Evolutionary conservation across 2,113 vertebrate genomes (phyloP).

Genomic region (Myotis yumanensis): DNA sequence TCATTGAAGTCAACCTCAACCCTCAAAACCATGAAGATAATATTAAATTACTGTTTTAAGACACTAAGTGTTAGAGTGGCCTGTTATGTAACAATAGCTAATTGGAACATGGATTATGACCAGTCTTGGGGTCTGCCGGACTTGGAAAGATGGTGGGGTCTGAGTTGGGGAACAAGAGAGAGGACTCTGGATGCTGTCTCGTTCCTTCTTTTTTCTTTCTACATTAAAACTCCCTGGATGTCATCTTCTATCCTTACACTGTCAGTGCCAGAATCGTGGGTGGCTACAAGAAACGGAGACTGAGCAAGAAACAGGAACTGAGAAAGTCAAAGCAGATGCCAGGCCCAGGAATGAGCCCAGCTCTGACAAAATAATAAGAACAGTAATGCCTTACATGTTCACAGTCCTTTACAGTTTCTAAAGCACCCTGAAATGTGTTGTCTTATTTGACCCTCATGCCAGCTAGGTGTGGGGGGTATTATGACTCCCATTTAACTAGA

Average conservation of each 20-base stretch:
- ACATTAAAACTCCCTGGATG: conserved; percentile 50
- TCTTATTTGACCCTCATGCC: conserved; percentile 21
- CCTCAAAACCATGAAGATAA: neutral
- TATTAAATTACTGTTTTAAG: neutral
- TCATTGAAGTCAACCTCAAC: neutral
- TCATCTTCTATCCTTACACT: conserved; percentile 51
- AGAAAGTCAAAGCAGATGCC: conserved; percentile 78
- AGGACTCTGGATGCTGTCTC: neutral
- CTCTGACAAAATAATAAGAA: conserved; percentile 59
- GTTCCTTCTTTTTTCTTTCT: conserved; percentile 49
- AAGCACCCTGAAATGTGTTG: conserved; percentile 31
- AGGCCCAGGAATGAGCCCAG: conserved; percentile 72
- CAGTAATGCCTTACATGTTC: conserved; percentile 44
- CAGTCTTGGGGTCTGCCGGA: neutral
- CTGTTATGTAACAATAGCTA: neutral
- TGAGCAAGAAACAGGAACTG: conserved; percentile 78
- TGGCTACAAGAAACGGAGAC: conserved; percentile 70
- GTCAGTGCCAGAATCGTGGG: conserved; percentile 72
- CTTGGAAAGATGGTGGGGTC: neutral
- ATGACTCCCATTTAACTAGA: neutral
- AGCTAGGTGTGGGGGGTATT: neutral
- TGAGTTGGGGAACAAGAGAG: neutral
- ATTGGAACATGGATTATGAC: neutral
- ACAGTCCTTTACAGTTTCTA: conserved; percentile 50
- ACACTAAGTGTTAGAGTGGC: neutral